Base-by-base conservation (phyloP, 1,140 invertebrate species). In the Mycetomoellerius zeteki region DNA sequence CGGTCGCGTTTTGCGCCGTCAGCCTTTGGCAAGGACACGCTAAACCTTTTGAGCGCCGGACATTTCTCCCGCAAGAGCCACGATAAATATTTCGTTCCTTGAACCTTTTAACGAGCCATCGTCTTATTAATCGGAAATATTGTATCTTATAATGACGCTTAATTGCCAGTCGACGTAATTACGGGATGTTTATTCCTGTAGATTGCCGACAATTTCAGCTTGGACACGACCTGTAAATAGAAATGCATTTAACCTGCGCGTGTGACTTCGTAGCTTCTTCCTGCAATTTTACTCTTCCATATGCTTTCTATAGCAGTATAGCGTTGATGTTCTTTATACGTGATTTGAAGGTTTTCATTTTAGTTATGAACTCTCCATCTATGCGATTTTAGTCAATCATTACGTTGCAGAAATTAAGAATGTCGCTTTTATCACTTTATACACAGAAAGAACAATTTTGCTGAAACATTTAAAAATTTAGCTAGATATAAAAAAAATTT, bases 21-120 rank as follows among this genome's bases (percentile, higher is more conserved):
- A 81, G 30, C 72, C 77, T 76, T 78, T 75, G 64, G 78, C 89
- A 81, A 76, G 84, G 87, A 88, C 86, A 88, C 89, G 43, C 62
- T 80, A 62, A 87, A 85, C 62, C n/a, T 27, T 19, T 27, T 16
- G 71, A 50, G 60, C 76, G 52, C 30, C 14, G 16, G n/a, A 73
- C 85, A 64, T 52, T 37, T 50, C 56, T n/a, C 62, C 43, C 21
- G 71, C 56, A 6, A 50, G 14, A 58, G 56, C 6, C 62, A 64
- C 71, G 75, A 85, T 85, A 87, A 85, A 86, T 72, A 90, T 65
- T 67, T 67, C 72, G 64, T 58, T 80, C 50, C 64, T 43, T 24
- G 60, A 77, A 71, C 24, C 75, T 54, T 30, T 54, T 86, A 88
- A 76, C 81, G 56, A 71, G 50, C 43, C 16, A 27, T 33, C 27